Conservation (phyloP, 1,140 invertebrate species). For the Apocrypta bakeri region DNA sequence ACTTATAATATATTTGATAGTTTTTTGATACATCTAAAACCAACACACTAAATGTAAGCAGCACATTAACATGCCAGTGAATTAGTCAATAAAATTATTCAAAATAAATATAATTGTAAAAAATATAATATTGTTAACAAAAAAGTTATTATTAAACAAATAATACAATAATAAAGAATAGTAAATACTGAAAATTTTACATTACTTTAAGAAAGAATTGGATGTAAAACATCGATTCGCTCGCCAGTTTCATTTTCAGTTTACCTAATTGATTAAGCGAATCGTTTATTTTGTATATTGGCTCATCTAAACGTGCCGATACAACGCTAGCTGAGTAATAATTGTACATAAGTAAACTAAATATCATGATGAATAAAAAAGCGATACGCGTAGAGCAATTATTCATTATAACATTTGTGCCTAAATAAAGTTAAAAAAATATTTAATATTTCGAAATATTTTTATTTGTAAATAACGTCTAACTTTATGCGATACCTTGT, state of each 20-base stretch:
- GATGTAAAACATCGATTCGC: conserved; percentile 63
- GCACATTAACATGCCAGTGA: no score
- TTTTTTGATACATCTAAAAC: no score
- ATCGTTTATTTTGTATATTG: conserved; percentile 68
- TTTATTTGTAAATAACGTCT: background rate
- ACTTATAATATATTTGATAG: no score
- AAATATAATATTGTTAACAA: no score
- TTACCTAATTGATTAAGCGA: conserved; percentile 63
- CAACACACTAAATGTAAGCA: no score
- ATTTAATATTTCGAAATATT: background rate
- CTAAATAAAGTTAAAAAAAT: background rate
- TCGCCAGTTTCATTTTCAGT: conserved; percentile 59
- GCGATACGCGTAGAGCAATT: conserved; percentile 55
- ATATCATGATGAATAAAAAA: conserved; percentile 59
- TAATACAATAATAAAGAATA: no score
- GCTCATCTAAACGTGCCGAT: conserved; percentile 65
- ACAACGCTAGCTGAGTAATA: conserved; percentile 69
- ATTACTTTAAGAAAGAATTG: conserved; percentile 66
- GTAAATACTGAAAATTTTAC: no score
- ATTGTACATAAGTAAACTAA: conserved; percentile 66
- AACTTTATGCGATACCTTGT: conserved; percentile 25
- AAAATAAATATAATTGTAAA: background rate
- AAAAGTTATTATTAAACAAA: no score
- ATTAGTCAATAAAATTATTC: no score
- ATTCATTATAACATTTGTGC: conserved; percentile 35